Base-by-base conservation (phyloP, 92 coral and sea anemone species). In the Porites divaricata region DNA sequence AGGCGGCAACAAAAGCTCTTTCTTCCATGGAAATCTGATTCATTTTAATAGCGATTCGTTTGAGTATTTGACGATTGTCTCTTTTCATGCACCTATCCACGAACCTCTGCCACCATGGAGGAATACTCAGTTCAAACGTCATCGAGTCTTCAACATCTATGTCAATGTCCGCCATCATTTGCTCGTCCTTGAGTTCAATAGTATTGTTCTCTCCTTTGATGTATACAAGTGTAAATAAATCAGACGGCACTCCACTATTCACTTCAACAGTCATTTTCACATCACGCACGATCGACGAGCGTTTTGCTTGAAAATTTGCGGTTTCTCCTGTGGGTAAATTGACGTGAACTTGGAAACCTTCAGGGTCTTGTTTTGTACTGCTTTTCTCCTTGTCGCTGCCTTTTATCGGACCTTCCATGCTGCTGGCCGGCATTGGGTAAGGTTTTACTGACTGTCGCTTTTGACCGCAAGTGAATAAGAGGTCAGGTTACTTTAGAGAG, bases 1-100 rank as follows among this genome's bases (percentile, higher is more conserved):
- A 89, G 2, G 89, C 92, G 3, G 92, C 92, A 15, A 89, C 89
- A 54, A 89, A 89, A 15, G 87, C 89, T 72, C 92, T 78, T 57
- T 83, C 92, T 28, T 83, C 89, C 22, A 85, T 71, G 48, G 85
- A 76, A 17, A 89, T 83, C 57, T 89, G 92, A 74, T 89, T 89
- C 92, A 89, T 89, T 81, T 84, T 89, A 16, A 89, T 81, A 2
- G 80, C 19, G 49, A 89, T 76, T 25, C 92, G 80, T 17, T 86
- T 86, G 48, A 86, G 57, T 16, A 86, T 89, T 67, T 84, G 92
- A 22, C 86, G 88, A 21, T 83, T 85, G 21, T 89, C 92, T 25
- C 89, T 78, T 54, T 84, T 78, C 85, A 84, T 83, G n/a, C 92
- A 77, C 21, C 85, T 63, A 70, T 81, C 77, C 24, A 89, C 85